phyloP scores from a whole-genome alignment of 2,888 invertebrate genomes.

The Tanypteryx hageni region DNA sequence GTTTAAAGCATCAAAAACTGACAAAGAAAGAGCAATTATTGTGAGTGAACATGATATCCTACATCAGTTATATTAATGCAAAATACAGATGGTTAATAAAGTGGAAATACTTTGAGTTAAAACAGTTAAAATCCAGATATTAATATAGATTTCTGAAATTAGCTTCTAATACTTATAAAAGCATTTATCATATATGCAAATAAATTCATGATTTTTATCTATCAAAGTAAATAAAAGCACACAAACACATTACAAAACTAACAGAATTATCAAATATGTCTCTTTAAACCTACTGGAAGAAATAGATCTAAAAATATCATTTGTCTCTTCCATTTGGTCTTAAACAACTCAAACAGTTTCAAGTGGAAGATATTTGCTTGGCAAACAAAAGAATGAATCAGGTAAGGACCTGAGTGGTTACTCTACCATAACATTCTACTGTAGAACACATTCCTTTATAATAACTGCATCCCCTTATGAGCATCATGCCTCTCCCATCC shows the following conservation, averaged over 20 bases:
- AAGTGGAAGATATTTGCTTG: background rate
- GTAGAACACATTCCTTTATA: background rate
- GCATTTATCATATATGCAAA: background rate
- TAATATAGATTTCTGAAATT: background rate
- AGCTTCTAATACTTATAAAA: background rate
- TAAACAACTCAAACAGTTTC: background rate
- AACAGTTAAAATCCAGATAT: background rate
- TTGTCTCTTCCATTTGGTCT: background rate
- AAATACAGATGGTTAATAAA: no score
- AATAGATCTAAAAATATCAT: slow-evolving; percentile 33
- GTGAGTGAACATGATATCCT: background rate
- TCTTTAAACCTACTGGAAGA: slow-evolving; percentile 9
- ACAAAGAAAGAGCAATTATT: background rate
- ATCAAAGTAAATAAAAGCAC: background rate
- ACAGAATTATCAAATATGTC: background rate
- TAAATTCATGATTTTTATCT: background rate
- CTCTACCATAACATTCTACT: background rate
- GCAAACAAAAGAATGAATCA: background rate
- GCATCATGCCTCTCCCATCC: background rate
- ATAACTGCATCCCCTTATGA: background rate
- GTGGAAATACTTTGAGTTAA: background rate
- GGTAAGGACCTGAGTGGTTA: background rate
- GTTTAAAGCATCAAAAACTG: no score
- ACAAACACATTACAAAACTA: background rate
- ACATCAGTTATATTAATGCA: background rate